Base-by-base conservation (phyloP, 2,797 vertebrate species). In the Diceros bicornis region DNA sequence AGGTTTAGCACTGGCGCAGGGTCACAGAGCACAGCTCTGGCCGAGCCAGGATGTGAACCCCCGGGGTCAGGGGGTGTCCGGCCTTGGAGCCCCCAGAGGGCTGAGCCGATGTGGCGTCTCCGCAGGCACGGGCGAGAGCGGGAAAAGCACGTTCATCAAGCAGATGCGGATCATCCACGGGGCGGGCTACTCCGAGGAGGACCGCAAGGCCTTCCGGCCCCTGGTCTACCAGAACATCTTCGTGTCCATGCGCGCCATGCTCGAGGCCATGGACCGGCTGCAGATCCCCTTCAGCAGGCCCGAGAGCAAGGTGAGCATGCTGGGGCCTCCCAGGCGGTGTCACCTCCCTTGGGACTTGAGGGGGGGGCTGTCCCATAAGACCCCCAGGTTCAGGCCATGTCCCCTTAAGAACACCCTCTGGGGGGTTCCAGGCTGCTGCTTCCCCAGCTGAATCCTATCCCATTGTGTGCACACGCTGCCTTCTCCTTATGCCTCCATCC, bases 111-210 rank as follows among this genome's bases (percentile, higher is more conserved):
- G 1, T 1, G 0, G 27, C 3, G 44, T n/a, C 18, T 47, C 96
- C 55, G 25, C 97, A 99, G 99, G 99, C 37, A 99, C 99, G 0
- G 99, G 99, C 17, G 99, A 99, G 98, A 99, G 99, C 2, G 99
- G 99, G 25, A 99, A 99, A 97, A 99, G 99, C 97, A 99, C 99
- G 1, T 99, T 99, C 98, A 99, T 99, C 98, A 99, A 99, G 89
- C 99, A 99, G 98, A 99, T 99, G 99, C 99, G 99, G 61, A 99
- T 99, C 97, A 99, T 99, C 97, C 99, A 99, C 0, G 99, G 99
- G 2, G 97, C 99, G 0, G 99, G 99, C 96, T 99, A 99, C 98
- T 99, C 99, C 0, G 99, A 99, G 41, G 99, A 99, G 68, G 99
- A 99, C 83, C 99, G 99, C 96, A 99, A 98, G 96, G 99, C 98